Evolutionary conservation across 1,140 invertebrate species (phyloP).

Genomic region (Eumaeus atala): DNA sequence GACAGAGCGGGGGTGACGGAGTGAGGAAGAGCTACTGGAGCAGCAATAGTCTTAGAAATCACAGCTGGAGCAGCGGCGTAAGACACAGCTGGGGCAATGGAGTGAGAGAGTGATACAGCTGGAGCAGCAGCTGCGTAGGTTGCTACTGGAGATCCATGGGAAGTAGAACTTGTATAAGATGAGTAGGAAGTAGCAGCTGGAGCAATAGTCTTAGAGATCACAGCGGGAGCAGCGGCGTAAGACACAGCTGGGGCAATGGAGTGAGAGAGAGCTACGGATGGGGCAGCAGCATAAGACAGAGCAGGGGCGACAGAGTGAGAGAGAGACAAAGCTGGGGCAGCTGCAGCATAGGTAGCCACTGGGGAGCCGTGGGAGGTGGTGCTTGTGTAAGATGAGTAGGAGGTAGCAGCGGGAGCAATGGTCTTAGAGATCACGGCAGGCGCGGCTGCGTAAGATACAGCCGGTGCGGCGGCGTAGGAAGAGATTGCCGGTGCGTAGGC

Average conservation of each 20-base stretch:
- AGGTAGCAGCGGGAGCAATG: slow-evolving; percentile 14
- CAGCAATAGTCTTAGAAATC: slow-evolving; percentile 20
- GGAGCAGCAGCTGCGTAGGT: slow-evolving; percentile 25
- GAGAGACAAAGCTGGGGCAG: slow-evolving; percentile 27
- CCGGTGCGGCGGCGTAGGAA: slow-evolving; percentile 11
- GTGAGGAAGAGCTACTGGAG: no score
- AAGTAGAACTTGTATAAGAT: slow-evolving; percentile 19
- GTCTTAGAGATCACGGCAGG: slow-evolving; percentile 27
- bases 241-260: slow-evolving; percentile 28
- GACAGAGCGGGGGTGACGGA: no score
- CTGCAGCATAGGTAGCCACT: slow-evolving; percentile 31
- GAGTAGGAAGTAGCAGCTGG: slow-evolving; percentile 19
- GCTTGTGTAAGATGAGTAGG: slow-evolving; percentile 17
- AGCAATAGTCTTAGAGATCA: slow-evolving; percentile 17
- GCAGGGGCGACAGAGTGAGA: slow-evolving; percentile 26
- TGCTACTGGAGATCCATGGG: not conserved
- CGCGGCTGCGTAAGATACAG: slow-evolving; percentile 30
- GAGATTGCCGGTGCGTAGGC: not conserved
- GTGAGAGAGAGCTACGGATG: slow-evolving; percentile 27
- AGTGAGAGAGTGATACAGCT: slow-evolving; percentile 27
- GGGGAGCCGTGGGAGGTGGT: slow-evolving; percentile 22
- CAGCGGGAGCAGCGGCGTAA: slow-evolving; percentile 27
- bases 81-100: slow-evolving; percentile 21
- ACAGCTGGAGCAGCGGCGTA: slow-evolving; percentile 32
- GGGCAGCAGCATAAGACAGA: slow-evolving; percentile 26